A percentile compares a stretch with the other conserved stretches of the same genome.
Evolutionary conservation across 2,888 invertebrate genomes (phyloP).

Genomic region (Chrysodeixis includens): DNA sequence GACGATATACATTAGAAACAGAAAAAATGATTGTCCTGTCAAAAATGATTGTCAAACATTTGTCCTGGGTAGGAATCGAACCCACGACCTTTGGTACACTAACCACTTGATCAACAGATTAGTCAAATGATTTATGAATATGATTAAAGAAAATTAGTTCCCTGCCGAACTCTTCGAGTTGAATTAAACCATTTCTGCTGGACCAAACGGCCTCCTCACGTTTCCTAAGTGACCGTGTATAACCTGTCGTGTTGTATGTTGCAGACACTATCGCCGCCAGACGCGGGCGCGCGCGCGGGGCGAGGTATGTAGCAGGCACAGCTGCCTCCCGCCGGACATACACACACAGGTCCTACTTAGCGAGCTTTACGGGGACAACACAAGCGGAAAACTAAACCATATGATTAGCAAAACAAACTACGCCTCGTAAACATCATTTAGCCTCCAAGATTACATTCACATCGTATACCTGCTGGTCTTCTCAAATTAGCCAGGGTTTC

Average conservation of each 20-base stretch:
- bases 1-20: no score
- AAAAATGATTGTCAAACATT: no score
- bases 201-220: no score
- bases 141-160: no score
- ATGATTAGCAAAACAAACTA: not conserved
- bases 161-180: no score
- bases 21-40: no score
- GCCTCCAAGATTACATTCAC: not conserved
- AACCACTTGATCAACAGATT: no score
- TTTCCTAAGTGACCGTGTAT: not conserved
- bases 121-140: no score
- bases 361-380: slow-evolving; percentile 3
- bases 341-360: slow-evolving; percentile 20
- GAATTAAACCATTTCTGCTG: not conserved
- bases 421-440: slow-evolving; percentile 28
- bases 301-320: slow-evolving; percentile 64
- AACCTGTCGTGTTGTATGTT: slow-evolving; percentile 14
- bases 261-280: slow-evolving; percentile 68
- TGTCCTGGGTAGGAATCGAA: no score
- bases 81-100: no score
- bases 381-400: not conserved
- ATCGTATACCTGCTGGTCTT: slow-evolving; percentile 11
- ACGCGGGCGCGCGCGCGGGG: slow-evolving; percentile 68
- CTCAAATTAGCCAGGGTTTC: slow-evolving; percentile 43
- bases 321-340: slow-evolving; percentile 33